Conservation (phyloP, 64 coral and sea anemone genomes). For the Actinia tenebrosa region DNA sequence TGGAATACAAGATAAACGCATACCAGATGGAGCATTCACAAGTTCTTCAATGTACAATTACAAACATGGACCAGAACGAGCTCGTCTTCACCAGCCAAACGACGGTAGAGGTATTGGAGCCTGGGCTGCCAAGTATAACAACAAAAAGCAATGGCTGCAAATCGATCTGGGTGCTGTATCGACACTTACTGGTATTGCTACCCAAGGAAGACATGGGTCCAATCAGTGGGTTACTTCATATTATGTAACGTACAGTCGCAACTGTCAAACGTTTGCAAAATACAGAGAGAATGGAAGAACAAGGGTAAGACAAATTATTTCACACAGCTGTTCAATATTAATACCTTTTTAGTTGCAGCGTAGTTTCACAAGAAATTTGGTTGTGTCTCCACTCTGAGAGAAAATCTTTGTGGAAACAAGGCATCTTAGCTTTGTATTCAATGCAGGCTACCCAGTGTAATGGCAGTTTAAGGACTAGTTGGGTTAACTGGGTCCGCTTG, state of each 20-base stretch:
- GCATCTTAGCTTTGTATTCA: too few species aligned
- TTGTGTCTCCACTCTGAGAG: too few species aligned
- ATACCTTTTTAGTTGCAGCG: too few species aligned
- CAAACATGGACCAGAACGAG: conserved; percentile 42
- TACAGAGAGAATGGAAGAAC: conserved; percentile 67
- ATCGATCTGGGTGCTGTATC: conserved; percentile 60
- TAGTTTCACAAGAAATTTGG: too few species aligned
- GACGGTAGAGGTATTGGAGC: conserved; percentile 34
- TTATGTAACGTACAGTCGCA: conserved; percentile 55
- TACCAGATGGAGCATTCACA: conserved; percentile 41
- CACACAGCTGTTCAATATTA: too few species aligned
- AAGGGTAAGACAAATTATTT: conserved; percentile 42
- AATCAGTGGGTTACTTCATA: conserved; percentile 85
- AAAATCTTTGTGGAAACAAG: too few species aligned
- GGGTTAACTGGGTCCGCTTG: too few species aligned
- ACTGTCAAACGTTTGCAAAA: conserved; percentile 63
- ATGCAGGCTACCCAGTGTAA: too few species aligned
- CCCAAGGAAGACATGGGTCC: conserved; percentile 74
- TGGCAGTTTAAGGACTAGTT: too few species aligned
- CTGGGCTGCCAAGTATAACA: conserved; percentile 38
- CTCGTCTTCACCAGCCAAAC: conserved; percentile 37
- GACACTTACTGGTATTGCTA: conserved; percentile 55
- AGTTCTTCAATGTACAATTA: conserved; percentile 38
- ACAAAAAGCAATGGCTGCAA: conserved; percentile 60
- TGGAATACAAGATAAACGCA: conserved; percentile 47